These are phyloP conservation scores for Falco naumanni DNA, from an alignment of 2,797 vertebrate genomes.

Conservation along the genomic window DNA sequence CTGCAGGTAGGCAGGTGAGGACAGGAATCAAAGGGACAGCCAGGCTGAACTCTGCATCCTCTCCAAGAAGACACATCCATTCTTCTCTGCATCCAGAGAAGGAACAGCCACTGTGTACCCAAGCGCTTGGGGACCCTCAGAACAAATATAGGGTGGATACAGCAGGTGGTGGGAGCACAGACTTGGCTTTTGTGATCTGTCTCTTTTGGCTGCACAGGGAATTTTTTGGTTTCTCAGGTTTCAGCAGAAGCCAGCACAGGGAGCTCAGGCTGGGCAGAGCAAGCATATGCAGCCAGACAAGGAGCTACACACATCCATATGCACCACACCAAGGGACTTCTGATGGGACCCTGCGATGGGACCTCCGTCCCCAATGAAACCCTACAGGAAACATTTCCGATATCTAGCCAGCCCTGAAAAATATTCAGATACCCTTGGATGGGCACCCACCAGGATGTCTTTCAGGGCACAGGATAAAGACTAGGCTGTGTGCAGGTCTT, in stretches of 20 bases:
- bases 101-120: neutral
- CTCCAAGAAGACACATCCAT: neutral
- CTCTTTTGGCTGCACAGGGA: neutral
- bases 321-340: neutral
- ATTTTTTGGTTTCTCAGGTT: neutral
- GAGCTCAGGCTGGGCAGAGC: neutral
- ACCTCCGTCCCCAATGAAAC: neutral
- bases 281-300: fast-evolving
- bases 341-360: neutral
- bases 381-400: neutral
- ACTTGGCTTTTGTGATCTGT: neutral
- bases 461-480: neutral
- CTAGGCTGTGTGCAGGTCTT: neutral
- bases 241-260: neutral
- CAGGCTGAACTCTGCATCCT: neutral
- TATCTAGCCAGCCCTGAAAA: neutral
- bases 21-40: neutral
- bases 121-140: neutral
- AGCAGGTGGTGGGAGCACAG: neutral
- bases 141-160: neutral
- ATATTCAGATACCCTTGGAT: neutral
- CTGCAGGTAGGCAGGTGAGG: neutral
- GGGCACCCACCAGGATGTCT: neutral
- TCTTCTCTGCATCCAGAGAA: neutral
- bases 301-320: neutral